Conservation (phyloP, 2,113 vertebrate genomes). For the Crotalus helleri region DNA sequence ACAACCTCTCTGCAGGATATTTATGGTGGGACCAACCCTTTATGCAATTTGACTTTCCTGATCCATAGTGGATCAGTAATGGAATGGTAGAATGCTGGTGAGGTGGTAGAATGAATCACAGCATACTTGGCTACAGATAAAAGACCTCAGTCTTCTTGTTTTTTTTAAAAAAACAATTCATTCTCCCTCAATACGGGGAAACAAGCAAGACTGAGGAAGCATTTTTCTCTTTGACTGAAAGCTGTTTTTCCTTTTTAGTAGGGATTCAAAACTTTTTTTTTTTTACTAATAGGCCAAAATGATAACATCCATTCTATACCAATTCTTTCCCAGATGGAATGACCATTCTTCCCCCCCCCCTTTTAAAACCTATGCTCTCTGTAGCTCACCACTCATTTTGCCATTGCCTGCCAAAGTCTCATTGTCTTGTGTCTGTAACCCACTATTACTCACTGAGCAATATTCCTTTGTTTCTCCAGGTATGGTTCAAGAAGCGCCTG, state of each 20-base stretch:
- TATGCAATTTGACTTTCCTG: not conserved
- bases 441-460: conserved; percentile 27
- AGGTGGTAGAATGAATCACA: not conserved
- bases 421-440: not conserved
- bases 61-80: not conserved
- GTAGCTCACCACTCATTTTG: not conserved
- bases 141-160: too few species aligned
- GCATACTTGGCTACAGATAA: not conserved
- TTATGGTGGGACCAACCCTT: not conserved
- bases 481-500: conserved; percentile 90
- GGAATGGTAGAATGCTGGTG: not conserved
- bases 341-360: not conserved
- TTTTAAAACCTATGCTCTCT: not conserved
- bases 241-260: not conserved
- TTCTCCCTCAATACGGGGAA: not conserved
- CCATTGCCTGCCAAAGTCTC: too few species aligned
- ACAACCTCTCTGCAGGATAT: not conserved
- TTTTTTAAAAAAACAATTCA: not conserved
- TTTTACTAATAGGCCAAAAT: too few species aligned
- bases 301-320: not conserved
- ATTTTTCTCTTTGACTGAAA: not conserved
- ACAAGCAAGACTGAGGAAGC: not conserved
- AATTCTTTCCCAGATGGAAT: not conserved
- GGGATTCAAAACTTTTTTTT: not conserved
- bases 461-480: conserved; percentile 65